Conservation (phyloP, 2,888 invertebrate genomes). For the Adelognathus sp. region DNA sequence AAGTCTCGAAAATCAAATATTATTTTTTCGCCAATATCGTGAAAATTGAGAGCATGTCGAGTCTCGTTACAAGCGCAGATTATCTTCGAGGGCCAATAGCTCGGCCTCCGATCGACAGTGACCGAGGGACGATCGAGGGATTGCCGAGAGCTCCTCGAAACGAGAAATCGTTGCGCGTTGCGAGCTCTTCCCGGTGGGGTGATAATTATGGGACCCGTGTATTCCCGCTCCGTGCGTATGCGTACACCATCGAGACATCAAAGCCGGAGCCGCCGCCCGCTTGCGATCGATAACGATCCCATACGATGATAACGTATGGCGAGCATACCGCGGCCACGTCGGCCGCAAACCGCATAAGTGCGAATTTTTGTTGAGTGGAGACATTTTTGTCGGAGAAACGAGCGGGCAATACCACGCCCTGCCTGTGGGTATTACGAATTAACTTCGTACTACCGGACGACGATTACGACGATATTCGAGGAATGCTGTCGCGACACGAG, state of each 20-base stretch:
- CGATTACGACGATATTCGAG: slow-evolving; percentile 40
- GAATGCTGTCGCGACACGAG: slow-evolving; percentile 53
- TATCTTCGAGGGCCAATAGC: slow-evolving; percentile 17
- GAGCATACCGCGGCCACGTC: slow-evolving; percentile 19
- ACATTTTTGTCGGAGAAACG: slow-evolving; percentile 45
- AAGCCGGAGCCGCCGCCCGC: slow-evolving; percentile 50
- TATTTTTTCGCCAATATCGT: too few species aligned
- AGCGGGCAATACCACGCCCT: slow-evolving; percentile 25
- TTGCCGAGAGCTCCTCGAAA: slow-evolving; percentile 16
- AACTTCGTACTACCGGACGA: slow-evolving; percentile 41
- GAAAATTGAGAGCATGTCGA: too few species aligned
- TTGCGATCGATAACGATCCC: slow-evolving; percentile 59
- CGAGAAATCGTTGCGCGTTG: slow-evolving; percentile 44
- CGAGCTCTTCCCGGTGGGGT: slow-evolving; percentile 22
- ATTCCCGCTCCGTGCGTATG: neutral
- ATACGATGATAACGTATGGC: slow-evolving; percentile 46
- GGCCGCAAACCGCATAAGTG: slow-evolving; percentile 33
- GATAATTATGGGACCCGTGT: slow-evolving; percentile 52
- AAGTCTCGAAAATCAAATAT: too few species aligned
- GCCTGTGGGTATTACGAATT: slow-evolving; percentile 43
- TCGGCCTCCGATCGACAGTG: too few species aligned
- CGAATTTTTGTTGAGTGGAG: slow-evolving; percentile 53
- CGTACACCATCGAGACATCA: slow-evolving; percentile 43
- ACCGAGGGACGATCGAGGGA: too few species aligned
- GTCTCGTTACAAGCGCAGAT: too few species aligned